phyloP scores from a whole-genome alignment of 2,797 vertebrate species.

The Coregonus suidteri region DNA sequence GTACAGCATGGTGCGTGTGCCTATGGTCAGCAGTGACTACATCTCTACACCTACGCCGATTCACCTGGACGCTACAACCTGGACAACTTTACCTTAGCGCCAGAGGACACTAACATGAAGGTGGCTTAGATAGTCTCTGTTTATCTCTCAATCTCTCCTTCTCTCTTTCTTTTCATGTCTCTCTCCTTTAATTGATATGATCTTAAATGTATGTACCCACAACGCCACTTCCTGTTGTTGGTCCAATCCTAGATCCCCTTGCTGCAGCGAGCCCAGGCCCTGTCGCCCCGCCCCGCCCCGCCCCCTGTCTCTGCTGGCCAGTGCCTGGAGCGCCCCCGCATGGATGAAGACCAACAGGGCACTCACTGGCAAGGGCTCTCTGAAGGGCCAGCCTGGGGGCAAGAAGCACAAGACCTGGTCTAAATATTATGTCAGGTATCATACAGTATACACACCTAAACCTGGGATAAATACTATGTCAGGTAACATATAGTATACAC shows the following conservation, averaged over 20 bases:
- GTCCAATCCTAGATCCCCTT: too few species aligned
- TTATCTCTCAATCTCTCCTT: too few species aligned
- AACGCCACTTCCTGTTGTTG: background rate
- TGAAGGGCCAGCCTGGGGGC: slow-evolving; percentile 87
- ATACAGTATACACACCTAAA: too few species aligned
- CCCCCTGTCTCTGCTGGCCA: slow-evolving; percentile 82
- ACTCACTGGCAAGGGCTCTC: slow-evolving; percentile 84
- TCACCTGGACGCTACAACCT: slow-evolving; percentile 82
- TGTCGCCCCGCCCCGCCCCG: slow-evolving; percentile 69
- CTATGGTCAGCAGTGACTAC: slow-evolving; percentile 94
- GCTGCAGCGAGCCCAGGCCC: too few species aligned
- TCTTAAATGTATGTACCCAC: background rate
- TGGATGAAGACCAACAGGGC: slow-evolving; percentile 91
- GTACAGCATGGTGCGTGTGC: slow-evolving; percentile 90
- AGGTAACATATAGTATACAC: too few species aligned
- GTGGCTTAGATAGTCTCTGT: slow-evolving; percentile 46
- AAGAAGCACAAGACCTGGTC: slow-evolving; percentile 84
- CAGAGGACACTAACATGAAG: slow-evolving; percentile 88
- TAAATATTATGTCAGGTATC: slow-evolving; percentile 26
- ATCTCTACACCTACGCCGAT: slow-evolving; percentile 87
- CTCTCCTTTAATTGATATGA: background rate
- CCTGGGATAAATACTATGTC: too few species aligned
- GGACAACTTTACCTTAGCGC: slow-evolving; percentile 81
- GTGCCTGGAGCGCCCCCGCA: slow-evolving; percentile 90
- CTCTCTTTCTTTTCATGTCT: background rate